Evolutionary conservation across 1,140 invertebrate species (phyloP).

Genomic region (Calosoma granatense): DNA sequence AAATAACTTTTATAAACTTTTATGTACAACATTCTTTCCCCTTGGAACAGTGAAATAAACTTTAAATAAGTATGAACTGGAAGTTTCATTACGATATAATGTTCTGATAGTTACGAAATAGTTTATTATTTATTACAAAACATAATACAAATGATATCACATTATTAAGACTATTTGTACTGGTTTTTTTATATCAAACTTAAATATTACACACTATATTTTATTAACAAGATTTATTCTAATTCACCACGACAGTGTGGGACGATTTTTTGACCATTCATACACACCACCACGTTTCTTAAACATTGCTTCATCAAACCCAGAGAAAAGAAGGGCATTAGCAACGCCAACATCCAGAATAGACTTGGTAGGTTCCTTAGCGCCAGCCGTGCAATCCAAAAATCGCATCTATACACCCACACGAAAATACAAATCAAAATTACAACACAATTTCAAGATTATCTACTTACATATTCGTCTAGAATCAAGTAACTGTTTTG

Average conservation of each 20-base stretch:
- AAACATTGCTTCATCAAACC: conserved; percentile 41
- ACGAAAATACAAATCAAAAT: conserved; percentile 9
- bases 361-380: conserved; percentile 36
- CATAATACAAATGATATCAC: too few species aligned
- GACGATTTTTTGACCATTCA: conserved; percentile 36
- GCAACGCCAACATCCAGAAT: conserved; percentile 38
- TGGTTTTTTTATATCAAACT: too few species aligned
- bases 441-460: not conserved
- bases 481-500: conserved; percentile 40
- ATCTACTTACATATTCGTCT: conserved; percentile 37
- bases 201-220: too few species aligned
- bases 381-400: conserved; percentile 36
- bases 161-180: too few species aligned
- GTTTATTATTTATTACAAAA: too few species aligned
- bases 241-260: conserved; percentile 25
- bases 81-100: too few species aligned
- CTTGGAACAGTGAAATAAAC: too few species aligned
- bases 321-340: conserved; percentile 35
- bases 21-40: too few species aligned
- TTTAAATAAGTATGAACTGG: too few species aligned
- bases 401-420: conserved; percentile 36
- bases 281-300: conserved; percentile 39
- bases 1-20: too few species aligned
- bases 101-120: too few species aligned
- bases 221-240: too few species aligned